These are phyloP conservation scores for Corythoichthys haematopterus DNA, from an alignment of 2,113 vertebrate genomes.

Conservation along the genomic window DNA sequence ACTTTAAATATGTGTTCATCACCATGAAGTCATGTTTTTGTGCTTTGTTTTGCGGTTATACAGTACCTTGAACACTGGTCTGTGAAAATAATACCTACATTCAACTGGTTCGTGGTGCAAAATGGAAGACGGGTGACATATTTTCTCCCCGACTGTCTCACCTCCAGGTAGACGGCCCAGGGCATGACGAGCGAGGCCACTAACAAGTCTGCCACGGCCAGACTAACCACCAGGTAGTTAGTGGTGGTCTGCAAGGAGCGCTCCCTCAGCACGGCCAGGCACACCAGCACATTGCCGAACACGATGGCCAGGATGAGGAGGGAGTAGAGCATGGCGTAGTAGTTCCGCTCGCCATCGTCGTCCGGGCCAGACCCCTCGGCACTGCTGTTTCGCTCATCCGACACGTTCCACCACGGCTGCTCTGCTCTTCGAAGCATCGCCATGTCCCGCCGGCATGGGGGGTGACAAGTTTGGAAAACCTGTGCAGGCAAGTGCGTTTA, in stretches of 20 bases:
- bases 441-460: constrained; percentile 70
- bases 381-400: constrained; percentile 70
- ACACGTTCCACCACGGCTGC: constrained; percentile 74
- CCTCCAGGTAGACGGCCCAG: constrained; percentile 93
- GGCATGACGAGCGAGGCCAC: constrained; percentile 93
- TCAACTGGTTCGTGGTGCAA: too few relatives aligned
- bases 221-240: constrained; percentile 92
- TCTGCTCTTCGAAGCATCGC: constrained; percentile 71
- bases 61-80: too few relatives aligned
- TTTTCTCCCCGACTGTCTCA: constrained; percentile 53
- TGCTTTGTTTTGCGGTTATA: too few relatives aligned
- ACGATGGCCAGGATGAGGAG: constrained; percentile 85
- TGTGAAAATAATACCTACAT: too few relatives aligned
- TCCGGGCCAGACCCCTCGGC: constrained; percentile 26
- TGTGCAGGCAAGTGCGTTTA: constrained; percentile 11
- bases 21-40: too few relatives aligned
- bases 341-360: constrained; percentile 63
- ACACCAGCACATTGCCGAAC: constrained; percentile 88
- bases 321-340: constrained; percentile 85
- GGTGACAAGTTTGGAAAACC: constrained; percentile 54
- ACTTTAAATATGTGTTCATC: too few relatives aligned
- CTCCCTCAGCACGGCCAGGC: constrained; percentile 84
- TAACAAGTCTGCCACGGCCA: constrained; percentile 87
- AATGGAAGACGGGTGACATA: too few relatives aligned
- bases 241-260: constrained; percentile 86